These are phyloP conservation scores for Ictalurus furcatus DNA, from an alignment of 2,113 vertebrate genomes.

Conservation along the genomic window DNA sequence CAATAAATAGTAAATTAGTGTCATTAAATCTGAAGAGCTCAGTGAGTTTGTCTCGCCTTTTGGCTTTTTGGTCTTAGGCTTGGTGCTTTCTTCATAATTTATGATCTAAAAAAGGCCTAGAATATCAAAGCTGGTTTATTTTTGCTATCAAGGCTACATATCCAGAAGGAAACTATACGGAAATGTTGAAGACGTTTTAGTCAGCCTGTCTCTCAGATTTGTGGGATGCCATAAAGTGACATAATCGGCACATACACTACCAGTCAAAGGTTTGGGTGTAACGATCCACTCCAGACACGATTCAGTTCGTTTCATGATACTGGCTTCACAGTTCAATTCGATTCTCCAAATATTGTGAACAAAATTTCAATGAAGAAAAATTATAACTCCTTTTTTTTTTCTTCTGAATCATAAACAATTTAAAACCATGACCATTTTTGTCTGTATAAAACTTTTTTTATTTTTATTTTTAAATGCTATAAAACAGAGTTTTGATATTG, in stretches of 20 bases:
- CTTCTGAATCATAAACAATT: not conserved
- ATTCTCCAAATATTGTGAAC: no score
- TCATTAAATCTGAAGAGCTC: slow-evolving; percentile 22
- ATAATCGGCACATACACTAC: not conserved
- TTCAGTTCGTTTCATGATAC: not conserved
- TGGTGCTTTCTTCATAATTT: not conserved
- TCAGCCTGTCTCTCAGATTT: not conserved
- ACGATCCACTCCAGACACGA: not conserved
- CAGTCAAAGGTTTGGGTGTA: not conserved
- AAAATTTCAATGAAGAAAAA: no score
- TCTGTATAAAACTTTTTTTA: not conserved
- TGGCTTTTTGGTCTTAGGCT: not conserved
- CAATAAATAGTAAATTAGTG: slow-evolving; percentile 9
- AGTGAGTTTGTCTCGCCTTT: not conserved
- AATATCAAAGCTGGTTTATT: not conserved
- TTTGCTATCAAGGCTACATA: not conserved
- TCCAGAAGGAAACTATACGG: not conserved
- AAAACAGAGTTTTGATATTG: no score
- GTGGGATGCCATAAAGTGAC: not conserved
- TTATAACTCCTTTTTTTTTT: not conserved
- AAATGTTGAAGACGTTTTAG: not conserved
- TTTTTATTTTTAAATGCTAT: no score
- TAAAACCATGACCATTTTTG: not conserved
- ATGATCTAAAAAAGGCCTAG: not conserved
- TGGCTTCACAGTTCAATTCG: not conserved